Evolutionary conservation across 2,888 invertebrate species (phyloP).

Genomic region (Tricholauxania praeusta): DNA sequence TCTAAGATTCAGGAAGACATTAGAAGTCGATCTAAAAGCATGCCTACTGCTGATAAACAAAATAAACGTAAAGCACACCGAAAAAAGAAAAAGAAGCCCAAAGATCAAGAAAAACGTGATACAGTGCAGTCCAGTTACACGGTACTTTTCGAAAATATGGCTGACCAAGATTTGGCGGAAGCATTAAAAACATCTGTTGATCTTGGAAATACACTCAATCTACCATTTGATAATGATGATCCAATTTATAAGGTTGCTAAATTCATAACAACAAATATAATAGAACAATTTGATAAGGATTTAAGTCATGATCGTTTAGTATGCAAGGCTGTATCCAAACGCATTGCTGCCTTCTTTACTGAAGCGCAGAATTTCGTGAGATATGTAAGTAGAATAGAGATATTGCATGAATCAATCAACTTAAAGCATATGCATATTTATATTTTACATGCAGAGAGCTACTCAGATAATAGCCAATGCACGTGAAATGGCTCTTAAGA

Average conservation of each 20-base stretch:
- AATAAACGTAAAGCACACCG: slow-evolving; percentile 26
- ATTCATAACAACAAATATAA: slow-evolving; percentile 60
- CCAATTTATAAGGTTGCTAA: slow-evolving; percentile 64
- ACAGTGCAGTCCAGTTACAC: slow-evolving; percentile 50
- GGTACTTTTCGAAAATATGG: slow-evolving; percentile 53
- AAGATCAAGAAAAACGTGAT: slow-evolving; percentile 35
- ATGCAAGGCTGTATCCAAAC: slow-evolving; percentile 46
- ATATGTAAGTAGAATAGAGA: slow-evolving; percentile 51
- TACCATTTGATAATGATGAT: slow-evolving; percentile 54
- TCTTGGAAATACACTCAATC: slow-evolving; percentile 49
- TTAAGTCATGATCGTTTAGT: slow-evolving; percentile 56
- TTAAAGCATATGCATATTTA: neutral
- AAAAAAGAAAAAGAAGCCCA: neutral
- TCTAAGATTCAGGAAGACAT: slow-evolving; percentile 52
- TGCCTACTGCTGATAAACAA: slow-evolving; percentile 32
- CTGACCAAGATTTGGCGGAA: slow-evolving; percentile 58
- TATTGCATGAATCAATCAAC: too few relatives aligned
- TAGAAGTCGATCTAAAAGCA: slow-evolving; percentile 35
- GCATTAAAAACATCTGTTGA: slow-evolving; percentile 60
- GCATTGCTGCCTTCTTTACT: slow-evolving; percentile 55
- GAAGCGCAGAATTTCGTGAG: slow-evolving; percentile 60
- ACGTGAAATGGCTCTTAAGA: slow-evolving; percentile 40
- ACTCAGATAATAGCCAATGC: slow-evolving; percentile 58
- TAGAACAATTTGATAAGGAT: slow-evolving; percentile 58
- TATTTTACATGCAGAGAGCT: slow-evolving; percentile 54